A percentile compares a stretch with the other conserved stretches of the same genome.
Evolutionary conservation across 2,797 vertebrate species (phyloP).

Genomic region (Dallia pectoralis): DNA sequence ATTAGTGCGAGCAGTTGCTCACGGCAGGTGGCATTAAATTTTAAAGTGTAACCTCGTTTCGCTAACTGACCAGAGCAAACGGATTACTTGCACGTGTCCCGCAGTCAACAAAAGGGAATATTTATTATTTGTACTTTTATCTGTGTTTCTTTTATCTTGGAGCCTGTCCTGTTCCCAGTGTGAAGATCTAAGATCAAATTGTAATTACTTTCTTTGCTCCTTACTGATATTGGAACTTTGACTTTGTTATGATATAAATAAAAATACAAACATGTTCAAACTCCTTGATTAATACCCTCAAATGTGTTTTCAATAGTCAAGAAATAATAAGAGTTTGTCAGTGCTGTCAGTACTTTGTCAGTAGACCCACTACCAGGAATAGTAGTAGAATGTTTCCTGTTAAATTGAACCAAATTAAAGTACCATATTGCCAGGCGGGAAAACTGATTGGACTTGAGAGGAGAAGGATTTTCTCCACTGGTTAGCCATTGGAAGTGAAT

Average conservation of each 20-base stretch:
- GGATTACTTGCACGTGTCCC: constrained; percentile 34
- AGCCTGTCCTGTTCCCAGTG: constrained; percentile 15
- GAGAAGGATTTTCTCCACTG: too few species aligned
- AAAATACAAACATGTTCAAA: neutral
- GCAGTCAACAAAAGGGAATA: constrained; percentile 30
- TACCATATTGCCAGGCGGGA: too few species aligned
- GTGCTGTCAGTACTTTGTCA: too few species aligned
- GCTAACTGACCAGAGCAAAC: constrained; percentile 77
- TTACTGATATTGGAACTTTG: constrained; percentile 13
- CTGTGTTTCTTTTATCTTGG: constrained; percentile 7
- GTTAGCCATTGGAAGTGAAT: too few species aligned
- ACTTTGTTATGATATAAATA: neutral
- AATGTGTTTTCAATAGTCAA: too few species aligned
- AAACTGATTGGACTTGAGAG: too few species aligned
- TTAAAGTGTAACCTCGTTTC: constrained; percentile 81
- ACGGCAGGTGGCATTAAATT: constrained; percentile 87
- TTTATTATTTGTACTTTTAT: constrained; percentile 5
- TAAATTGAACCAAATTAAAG: too few species aligned
- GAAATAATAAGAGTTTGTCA: too few species aligned
- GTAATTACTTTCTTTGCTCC: constrained; percentile 11
- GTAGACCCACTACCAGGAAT: too few species aligned
- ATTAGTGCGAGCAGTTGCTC: constrained; percentile 79
- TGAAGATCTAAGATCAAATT: constrained; percentile 19
- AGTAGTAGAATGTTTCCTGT: too few species aligned
- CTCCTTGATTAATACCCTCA: neutral